Evolutionary conservation across 2,797 vertebrate genomes (phyloP), one percentile per base, ranked within the genome.

Genomic region (Cirrhinus mrigala): DNA sequence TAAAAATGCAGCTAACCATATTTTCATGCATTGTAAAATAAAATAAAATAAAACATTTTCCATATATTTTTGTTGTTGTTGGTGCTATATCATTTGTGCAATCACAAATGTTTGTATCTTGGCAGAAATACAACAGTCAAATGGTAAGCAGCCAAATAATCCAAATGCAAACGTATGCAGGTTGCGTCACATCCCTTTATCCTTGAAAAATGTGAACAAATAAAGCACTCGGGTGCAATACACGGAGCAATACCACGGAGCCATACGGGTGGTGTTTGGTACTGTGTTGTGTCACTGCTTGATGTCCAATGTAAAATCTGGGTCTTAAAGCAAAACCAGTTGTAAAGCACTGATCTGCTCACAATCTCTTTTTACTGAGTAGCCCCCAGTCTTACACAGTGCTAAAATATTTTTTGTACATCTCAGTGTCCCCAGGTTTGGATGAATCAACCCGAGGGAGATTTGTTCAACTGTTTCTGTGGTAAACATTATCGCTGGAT

Each of bases 401-500:
- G 48, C 71, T 69, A 7, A 33, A 50, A 82, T 60, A 58, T 66
- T 76, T 54, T 74, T 52, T 64, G 66, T 60, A 46, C 75, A 64
- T 22, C 62, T 79, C 33, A 33, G 24, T 56, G 68, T 52, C 54
- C 24, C 40, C 48, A 69, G 68, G 29, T 37, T 44, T 22, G 29
- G 44, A 48, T 75, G 22, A 62, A 73, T n/a, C 16, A 54, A 60
- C 68, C 44, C 7, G 8, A 69, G 82, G 44, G 29, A 33, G 66
- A 70, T 62, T 66, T 56, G 60, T 20, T 58, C 27, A 33, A 22
- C 46, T 85, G 70, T 80, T 74, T 83, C 60, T 76, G n/a, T 77
- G 44, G 62, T 83, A 77, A 76, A 87, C 58, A 64, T 82, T 52
- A 85, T 48, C 62, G 14, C 66, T 66, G 73, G 73, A 78, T 79